phyloP scores from a whole-genome alignment of 2,888 invertebrate species.

The Fragum sueziense region DNA sequence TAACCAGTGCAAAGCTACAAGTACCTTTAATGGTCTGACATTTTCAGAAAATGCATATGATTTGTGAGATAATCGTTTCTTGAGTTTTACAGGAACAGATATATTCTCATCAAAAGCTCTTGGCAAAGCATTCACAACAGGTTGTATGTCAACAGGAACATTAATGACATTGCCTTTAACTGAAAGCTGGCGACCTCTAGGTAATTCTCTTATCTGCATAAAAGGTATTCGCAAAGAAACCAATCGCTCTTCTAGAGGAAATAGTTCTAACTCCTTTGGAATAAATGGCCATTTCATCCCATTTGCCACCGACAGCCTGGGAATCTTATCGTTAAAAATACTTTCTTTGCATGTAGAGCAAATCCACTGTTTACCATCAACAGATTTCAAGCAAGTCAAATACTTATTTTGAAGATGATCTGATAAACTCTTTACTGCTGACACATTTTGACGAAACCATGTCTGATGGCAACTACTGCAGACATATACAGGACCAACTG shows the following conservation, averaged over 20 bases:
- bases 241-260: constrained; percentile 54
- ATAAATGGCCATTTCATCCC: constrained; percentile 53
- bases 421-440: not conserved
- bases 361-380: constrained; percentile 34
- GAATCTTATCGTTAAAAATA: constrained; percentile 37
- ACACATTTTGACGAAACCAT: constrained; percentile 26
- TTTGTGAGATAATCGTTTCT: constrained; percentile 43
- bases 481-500: constrained; percentile 3
- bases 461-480: constrained; percentile 34
- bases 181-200: constrained; percentile 45
- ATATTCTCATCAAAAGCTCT: constrained; percentile 55
- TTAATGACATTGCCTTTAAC: constrained; percentile 56
- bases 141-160: constrained; percentile 60
- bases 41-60: constrained; percentile 40
- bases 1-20: constrained; percentile 39
- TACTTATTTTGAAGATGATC: constrained; percentile 18
- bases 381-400: constrained; percentile 34
- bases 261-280: constrained; percentile 48
- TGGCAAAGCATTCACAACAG: constrained; percentile 51
- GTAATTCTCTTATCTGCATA: constrained; percentile 19
- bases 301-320: constrained; percentile 27
- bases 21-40: constrained; percentile 40
- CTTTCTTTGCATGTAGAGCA: constrained; percentile 23
- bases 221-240: constrained; percentile 53
- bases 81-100: constrained; percentile 43